Evolutionary conservation across 2,113 vertebrate species (phyloP).

Genomic region (Aldabrachelys gigantea): DNA sequence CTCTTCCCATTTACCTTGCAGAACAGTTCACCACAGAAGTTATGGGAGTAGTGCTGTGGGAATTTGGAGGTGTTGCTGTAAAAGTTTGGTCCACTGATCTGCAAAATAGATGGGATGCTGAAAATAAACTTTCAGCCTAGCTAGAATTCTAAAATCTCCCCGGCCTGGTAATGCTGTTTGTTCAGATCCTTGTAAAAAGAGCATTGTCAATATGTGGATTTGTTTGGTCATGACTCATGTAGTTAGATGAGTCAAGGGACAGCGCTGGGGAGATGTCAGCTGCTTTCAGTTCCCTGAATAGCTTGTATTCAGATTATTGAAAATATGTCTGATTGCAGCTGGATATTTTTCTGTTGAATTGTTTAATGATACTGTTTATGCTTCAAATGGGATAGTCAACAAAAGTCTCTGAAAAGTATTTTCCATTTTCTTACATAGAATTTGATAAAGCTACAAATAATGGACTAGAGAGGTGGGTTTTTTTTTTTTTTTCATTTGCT

Average conservation of each 20-base stretch:
- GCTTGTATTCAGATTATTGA: slow-evolving; percentile 32
- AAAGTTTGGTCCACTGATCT: slow-evolving; percentile 53
- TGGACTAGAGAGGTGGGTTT: neutral
- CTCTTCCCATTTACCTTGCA: neutral
- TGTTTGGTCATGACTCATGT: slow-evolving; percentile 12
- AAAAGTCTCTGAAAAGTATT: slow-evolving; percentile 10
- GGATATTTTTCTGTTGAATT: slow-evolving; percentile 37
- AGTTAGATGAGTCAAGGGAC: slow-evolving; percentile 10
- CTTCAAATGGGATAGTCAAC: neutral
- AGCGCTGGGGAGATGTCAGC: slow-evolving; percentile 14
- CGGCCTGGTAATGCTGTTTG: slow-evolving; percentile 20
- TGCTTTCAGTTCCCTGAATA: slow-evolving; percentile 48
- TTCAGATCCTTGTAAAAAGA: neutral
- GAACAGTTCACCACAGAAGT: neutral
- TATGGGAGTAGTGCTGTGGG: neutral
- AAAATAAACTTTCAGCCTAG: slow-evolving; percentile 24
- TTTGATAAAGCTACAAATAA: slow-evolving; percentile 27
- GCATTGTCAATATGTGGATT: slow-evolving; percentile 3
- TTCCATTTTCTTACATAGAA: neutral
- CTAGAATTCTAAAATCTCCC: slow-evolving; percentile 25
- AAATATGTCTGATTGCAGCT: slow-evolving; percentile 35
- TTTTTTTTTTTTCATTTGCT: neutral
- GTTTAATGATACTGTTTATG: slow-evolving; percentile 21
- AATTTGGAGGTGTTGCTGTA: neutral
- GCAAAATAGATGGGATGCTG: slow-evolving; percentile 28